Conservation (phyloP, 1,140 invertebrate genomes). For the Drosophila nasuta region DNA sequence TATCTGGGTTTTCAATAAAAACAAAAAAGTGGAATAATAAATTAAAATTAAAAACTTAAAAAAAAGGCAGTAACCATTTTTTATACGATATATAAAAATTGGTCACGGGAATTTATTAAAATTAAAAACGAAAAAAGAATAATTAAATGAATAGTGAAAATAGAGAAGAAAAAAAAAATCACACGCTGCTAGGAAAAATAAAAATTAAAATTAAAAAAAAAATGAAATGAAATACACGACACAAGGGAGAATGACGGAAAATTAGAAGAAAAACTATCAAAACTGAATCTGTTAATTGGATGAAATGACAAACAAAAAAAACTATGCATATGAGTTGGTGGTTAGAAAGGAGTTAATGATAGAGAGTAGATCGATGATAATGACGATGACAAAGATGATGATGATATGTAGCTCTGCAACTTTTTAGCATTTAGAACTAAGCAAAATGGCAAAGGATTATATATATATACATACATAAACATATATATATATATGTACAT, state of each 20-base stretch:
- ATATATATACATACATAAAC: constrained; percentile 41
- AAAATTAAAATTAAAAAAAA: constrained; percentile 1
- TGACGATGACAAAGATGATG: constrained; percentile 48
- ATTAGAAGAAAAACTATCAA: constrained; percentile 56
- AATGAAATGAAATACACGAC: constrained; percentile 28
- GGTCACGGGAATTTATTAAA: constrained; percentile 70
- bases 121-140: constrained; percentile 42
- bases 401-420: constrained; percentile 73
- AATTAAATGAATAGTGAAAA: constrained; percentile 42
- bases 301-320: constrained; percentile 40
- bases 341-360: constrained; percentile 44
- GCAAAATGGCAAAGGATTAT: constrained; percentile 63
- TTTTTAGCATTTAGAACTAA: constrained; percentile 79
- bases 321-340: constrained; percentile 57
- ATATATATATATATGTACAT: constrained; percentile 54
- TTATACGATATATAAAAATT: constrained; percentile 63
- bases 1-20: constrained; percentile 82
- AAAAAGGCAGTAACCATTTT: constrained; percentile 69
- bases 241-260: constrained; percentile 24
- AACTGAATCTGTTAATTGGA: constrained; percentile 74
- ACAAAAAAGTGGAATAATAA: constrained; percentile 52
- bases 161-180: constrained; percentile 16
- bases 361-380: constrained; percentile 31
- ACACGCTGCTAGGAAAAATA: constrained; percentile 29
- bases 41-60: constrained; percentile 49